Conservation (phyloP, 2,888 invertebrate species). For the Glomeris marginata region DNA sequence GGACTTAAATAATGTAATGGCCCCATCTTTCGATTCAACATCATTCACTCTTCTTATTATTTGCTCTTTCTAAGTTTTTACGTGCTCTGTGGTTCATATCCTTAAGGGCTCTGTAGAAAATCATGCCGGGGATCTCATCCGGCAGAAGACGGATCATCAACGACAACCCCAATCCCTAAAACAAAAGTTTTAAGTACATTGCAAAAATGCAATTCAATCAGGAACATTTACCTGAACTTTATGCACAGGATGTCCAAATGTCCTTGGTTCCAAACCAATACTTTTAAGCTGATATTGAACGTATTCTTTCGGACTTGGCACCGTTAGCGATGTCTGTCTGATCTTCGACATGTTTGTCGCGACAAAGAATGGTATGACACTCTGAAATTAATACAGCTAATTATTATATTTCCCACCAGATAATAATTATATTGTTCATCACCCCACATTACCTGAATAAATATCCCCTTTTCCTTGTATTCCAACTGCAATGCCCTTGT, state of each 20-base stretch:
- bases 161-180: constrained; percentile 7
- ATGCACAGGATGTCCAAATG: constrained; percentile 18
- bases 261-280: constrained; percentile 23
- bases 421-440: too few species aligned
- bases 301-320: constrained; percentile 27
- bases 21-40: too few species aligned
- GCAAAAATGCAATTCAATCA: not conserved
- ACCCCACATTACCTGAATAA: constrained; percentile 25
- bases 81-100: constrained; percentile 10
- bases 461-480: constrained; percentile 29
- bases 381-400: too few species aligned
- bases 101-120: constrained; percentile 6
- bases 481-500: constrained; percentile 28
- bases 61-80: not conserved
- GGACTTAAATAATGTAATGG: too few species aligned
- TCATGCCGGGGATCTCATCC: not conserved
- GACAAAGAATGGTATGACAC: constrained; percentile 21
- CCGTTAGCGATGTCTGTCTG: constrained; percentile 18
- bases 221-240: constrained; percentile 17
- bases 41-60: too few species aligned
- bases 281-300: constrained; percentile 26
- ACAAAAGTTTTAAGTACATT: constrained; percentile 1
- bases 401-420: too few species aligned
- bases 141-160: constrained; percentile 10
- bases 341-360: constrained; percentile 21